Base-by-base conservation (phyloP, 2,888 invertebrate species). In the Calliopum simillimum region DNA sequence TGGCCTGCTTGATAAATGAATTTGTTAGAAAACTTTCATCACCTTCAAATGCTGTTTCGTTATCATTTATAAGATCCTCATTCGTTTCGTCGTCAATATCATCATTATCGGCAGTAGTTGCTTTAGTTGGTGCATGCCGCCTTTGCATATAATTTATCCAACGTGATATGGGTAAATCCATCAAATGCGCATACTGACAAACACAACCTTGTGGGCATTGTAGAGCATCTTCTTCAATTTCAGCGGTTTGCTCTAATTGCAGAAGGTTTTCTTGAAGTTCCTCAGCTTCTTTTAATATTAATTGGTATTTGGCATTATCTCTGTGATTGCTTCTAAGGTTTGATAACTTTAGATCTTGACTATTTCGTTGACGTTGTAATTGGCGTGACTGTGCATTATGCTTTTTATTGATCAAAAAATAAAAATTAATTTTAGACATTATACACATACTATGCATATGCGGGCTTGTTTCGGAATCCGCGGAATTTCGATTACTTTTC, bases 141-240 rank as follows among this genome's bases (percentile, higher is more conserved):
- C 61, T 58, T 68, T 80, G 79, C 79, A 81, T 78, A 64, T 79
- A 76, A 66, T 82, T 81, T 44, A 88, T 87, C 85, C 89, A 89
- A 78, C 88, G 84, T 43, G 88, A 86, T 71, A 90, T 88, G 61
- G 89, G 87, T 58, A 89, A 85, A 80, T 90, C 89, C 74, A 85
- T 86, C 73, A 89, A 87, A 75, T 88, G 88, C 69, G 88, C 87
- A 77, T 88, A 82, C 72, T 88, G 87, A 75, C 90, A 90, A n/a
- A 87, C 88, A 75, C 90, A 90, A 53, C 86, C 85, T 55, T 80
- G 76, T 19, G 89, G 89, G 75, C 90, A 90, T 67, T 77, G 81
- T 14, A 83, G 76, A 21, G 73, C 75, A 33, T 83, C 80, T 62
- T 78, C 71, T 61, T 81, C 82, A 72, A 76, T 69, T 69, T 74